Percentiles rank a stretch among this genome's conserved stretches.
These are phyloP conservation scores for Hydrolagus affinis DNA, from an alignment of 2,113 vertebrate genomes.

Conservation along the genomic window DNA sequence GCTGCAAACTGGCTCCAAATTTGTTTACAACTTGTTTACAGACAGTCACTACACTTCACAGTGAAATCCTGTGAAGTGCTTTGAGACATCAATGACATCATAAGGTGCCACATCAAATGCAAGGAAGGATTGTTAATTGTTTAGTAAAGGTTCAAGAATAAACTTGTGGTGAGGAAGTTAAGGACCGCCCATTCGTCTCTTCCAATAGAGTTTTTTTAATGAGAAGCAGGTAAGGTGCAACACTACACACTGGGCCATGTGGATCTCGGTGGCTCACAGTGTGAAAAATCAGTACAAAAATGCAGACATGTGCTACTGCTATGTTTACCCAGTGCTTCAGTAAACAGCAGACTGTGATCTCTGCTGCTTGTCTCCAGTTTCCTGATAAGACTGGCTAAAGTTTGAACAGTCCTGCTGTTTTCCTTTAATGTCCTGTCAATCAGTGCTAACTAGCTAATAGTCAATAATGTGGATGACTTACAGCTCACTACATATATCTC, in stretches of 20 bases:
- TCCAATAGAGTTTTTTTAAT: conserved; percentile 12
- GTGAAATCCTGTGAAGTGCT: too few species aligned
- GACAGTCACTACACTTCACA: too few species aligned
- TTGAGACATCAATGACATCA: too few species aligned
- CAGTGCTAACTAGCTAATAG: conserved; percentile 41
- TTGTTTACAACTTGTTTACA: too few species aligned
- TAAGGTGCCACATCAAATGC: too few species aligned
- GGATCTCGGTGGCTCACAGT: neutral
- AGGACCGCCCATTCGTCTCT: neutral
- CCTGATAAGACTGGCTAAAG: conserved; percentile 49
- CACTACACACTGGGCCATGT: neutral
- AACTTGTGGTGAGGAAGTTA: neutral
- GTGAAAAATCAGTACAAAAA: conserved; percentile 36
- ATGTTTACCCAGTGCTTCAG: conserved; percentile 50
- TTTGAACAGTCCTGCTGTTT: conserved; percentile 39
- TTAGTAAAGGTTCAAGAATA: too few species aligned
- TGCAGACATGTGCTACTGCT: conserved; percentile 38
- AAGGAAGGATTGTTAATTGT: too few species aligned
- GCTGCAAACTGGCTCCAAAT: too few species aligned
- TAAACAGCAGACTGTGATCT: conserved; percentile 50
- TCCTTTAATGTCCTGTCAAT: conserved; percentile 45
- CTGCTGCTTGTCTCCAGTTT: conserved; percentile 50
- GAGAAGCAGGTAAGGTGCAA: conserved; percentile 18
- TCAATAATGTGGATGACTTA: conserved; percentile 22
- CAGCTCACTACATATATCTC: neutral